These are phyloP conservation scores for Seira sanloemensis DNA, from an alignment of 2,888 invertebrate genomes.

Conservation along the genomic window DNA sequence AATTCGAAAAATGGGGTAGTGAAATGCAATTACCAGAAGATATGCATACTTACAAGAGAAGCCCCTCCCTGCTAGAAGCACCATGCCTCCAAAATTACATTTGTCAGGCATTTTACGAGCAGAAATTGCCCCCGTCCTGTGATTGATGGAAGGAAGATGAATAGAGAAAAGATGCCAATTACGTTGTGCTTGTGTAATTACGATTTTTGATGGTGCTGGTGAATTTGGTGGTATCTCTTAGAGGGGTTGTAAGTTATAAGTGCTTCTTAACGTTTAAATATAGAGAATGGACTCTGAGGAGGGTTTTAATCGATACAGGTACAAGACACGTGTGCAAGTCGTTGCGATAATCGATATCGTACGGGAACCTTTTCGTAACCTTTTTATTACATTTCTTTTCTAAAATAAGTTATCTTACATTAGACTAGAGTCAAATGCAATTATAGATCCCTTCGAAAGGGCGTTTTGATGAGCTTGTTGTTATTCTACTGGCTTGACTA, in stretches of 20 bases:
- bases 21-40: too few relatives aligned
- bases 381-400: slow-evolving; percentile 25
- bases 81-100: too few relatives aligned
- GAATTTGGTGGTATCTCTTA: slow-evolving; percentile 35
- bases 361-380: slow-evolving; percentile 65
- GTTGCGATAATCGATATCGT: slow-evolving; percentile 71
- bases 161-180: too few relatives aligned
- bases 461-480: slow-evolving; percentile 1
- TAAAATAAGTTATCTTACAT: not conserved
- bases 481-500: too few relatives aligned
- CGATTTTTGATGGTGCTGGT: slow-evolving; percentile 54
- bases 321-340: slow-evolving; percentile 70
- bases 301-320: slow-evolving; percentile 71
- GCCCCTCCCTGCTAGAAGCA: too few relatives aligned
- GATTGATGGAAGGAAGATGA: too few relatives aligned
- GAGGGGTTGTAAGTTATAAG: slow-evolving; percentile 63
- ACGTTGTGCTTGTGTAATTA: slow-evolving; percentile 48
- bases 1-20: not conserved
- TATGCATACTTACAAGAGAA: too few relatives aligned
- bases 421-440: not conserved
- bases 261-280: slow-evolving; percentile 64
- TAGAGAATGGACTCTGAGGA: slow-evolving; percentile 69
- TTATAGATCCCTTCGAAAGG: too few relatives aligned
- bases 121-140: too few relatives aligned
- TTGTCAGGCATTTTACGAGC: too few relatives aligned